Conservation (phyloP, 2,888 invertebrate species). For the Antheraea yamamai region DNA sequence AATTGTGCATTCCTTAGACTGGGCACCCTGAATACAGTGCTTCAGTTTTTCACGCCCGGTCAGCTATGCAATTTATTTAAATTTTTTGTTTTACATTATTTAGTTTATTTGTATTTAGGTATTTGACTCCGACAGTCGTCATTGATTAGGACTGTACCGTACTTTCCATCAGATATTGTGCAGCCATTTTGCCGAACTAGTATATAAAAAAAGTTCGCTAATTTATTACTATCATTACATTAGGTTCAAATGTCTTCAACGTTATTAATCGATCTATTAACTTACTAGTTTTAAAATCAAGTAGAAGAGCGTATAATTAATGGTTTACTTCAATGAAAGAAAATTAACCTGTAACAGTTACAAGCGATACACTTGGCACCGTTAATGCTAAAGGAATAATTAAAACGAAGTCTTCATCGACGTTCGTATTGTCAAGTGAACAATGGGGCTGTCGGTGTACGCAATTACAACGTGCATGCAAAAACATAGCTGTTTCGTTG, state of each 20-base stretch:
- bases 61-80: too few species aligned
- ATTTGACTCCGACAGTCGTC: too few species aligned
- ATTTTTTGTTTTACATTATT: too few species aligned
- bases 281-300: neutral
- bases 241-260: too few species aligned
- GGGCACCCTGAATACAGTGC: too few species aligned
- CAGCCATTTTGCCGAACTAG: too few species aligned
- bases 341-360: neutral
- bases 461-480: neutral
- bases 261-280: neutral
- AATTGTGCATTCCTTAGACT: neutral
- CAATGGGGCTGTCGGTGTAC: neutral
- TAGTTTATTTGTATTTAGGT: too few species aligned
- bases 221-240: neutral
- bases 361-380: neutral
- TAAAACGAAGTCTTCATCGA: neutral
- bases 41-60: too few species aligned
- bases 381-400: constrained; percentile 1
- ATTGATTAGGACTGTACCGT: too few species aligned
- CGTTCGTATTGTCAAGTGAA: neutral
- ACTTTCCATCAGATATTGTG: too few species aligned
- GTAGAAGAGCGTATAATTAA: neutral
- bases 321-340: neutral
- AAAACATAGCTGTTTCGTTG: neutral
- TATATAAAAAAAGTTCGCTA: neutral